Evolutionary conservation across 2,797 vertebrate genomes (phyloP), one percentile per base, ranked within the genome.

Genomic region (Acridotheres tristis): DNA sequence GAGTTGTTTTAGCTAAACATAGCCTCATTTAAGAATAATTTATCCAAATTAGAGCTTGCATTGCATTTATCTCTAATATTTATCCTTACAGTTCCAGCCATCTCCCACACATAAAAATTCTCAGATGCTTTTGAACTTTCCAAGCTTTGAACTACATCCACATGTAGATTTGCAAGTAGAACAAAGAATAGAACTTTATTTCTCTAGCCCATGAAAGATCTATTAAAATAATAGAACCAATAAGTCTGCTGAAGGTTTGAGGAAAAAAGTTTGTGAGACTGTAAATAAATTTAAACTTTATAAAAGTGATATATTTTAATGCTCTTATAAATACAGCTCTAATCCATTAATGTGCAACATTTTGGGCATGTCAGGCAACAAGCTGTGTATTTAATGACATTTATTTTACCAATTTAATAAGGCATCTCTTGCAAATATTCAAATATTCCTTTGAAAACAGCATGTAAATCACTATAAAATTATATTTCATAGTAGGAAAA

Each of bases 201-300:
- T 45, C 29, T 61, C 17, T 13, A 88, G 36, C 4, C 32, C 29
- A 19, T 8, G 5, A 18, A 85, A 79, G 30, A 73, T 19, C 27
- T 51, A 7, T 77, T 80, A 43, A 55, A 89, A 59, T 20, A 61
- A 53, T 12, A 36, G 10, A 79, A 20, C 9, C 14, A 69, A 30
- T 26, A 30, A 34, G 5, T 55, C 17, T 45, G 40, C 6, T 9
- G 0, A 0, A 30, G 16, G 23, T 42, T 77, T 69, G 51, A 73
- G 62, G 23, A 36, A 62, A 75, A 57, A 16, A 45, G 7, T 8
- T 12, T 23, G 12, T 43, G 27, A 65, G 4, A 36, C 13, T 38
- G 12, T 36, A 75, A 79, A 88, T 27, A 36, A 79, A 81, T 2
- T 36, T 54, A 3, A 26, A 47, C 40, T 40, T 57, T 38, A 43